Evolutionary conservation across 2,797 vertebrate genomes (phyloP).

Genomic region (Gymnodraco acuticeps): DNA sequence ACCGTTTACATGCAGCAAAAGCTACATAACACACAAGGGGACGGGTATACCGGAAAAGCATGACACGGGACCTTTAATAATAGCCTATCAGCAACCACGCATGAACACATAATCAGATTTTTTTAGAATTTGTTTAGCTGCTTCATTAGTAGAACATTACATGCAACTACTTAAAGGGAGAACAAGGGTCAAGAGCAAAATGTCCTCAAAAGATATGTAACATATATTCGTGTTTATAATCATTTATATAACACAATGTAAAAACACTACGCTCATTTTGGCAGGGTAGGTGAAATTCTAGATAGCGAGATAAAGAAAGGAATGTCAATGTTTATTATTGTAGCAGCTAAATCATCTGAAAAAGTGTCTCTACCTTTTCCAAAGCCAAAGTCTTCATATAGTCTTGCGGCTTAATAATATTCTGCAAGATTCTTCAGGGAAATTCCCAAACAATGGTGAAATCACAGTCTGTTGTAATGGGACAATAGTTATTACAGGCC

Average conservation of each 20-base stretch:
- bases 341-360: slow-evolving; percentile 79
- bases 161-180: not conserved
- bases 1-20: too few species aligned
- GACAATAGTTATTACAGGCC: slow-evolving; percentile 54
- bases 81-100: not conserved
- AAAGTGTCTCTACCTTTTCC: slow-evolving; percentile 73
- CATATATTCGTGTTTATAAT: slow-evolving; percentile 55
- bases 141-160: not conserved
- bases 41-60: too few species aligned
- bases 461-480: slow-evolving; percentile 62
- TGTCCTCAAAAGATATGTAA: slow-evolving; percentile 35
- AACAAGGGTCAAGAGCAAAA: not conserved
- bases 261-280: slow-evolving; percentile 64
- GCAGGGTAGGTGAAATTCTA: slow-evolving; percentile 59
- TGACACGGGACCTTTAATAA: not conserved
- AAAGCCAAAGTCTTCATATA: slow-evolving; percentile 64
- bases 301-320: slow-evolving; percentile 78
- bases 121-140: not conserved
- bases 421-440: slow-evolving; percentile 76
- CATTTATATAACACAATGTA: slow-evolving; percentile 38
- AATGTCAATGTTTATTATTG: slow-evolving; percentile 84
- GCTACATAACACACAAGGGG: too few species aligned
- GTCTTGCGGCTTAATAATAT: slow-evolving; percentile 71
- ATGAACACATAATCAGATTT: not conserved
- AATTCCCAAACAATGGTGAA: slow-evolving; percentile 78